phyloP scores from a whole-genome alignment of 2,888 invertebrate genomes.

The Pandemis corylana region DNA sequence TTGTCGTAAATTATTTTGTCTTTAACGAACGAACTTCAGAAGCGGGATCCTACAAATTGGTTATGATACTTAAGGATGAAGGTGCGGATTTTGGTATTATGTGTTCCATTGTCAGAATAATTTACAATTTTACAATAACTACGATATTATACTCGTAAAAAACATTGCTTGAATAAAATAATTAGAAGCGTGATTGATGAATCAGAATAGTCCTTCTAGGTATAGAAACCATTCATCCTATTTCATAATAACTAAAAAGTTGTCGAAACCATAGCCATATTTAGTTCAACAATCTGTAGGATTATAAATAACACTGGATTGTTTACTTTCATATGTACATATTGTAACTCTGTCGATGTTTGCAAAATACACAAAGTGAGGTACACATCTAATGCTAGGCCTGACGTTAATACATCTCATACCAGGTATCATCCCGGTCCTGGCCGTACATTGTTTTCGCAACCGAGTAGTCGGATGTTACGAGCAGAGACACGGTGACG shows the following conservation, averaged over 20 bases:
- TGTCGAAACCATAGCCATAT: too few species aligned
- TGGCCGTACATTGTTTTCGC: constrained; percentile 1
- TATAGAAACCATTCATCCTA: too few species aligned
- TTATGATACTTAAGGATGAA: neutral
- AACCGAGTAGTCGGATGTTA: constrained; percentile 1
- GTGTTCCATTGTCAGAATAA: neutral
- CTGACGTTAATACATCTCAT: neutral
- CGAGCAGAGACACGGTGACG: constrained; percentile 10
- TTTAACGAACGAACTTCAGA: neutral
- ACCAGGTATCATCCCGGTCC: constrained; percentile 2
- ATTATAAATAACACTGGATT: too few species aligned
- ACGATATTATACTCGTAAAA: too few species aligned
- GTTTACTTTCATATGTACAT: too few species aligned
- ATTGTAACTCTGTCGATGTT: too few species aligned
- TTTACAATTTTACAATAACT: neutral
- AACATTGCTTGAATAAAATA: too few species aligned
- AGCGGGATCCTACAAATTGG: neutral
- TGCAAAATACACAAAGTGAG: too few species aligned
- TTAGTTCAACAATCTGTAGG: too few species aligned
- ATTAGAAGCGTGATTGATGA: too few species aligned
- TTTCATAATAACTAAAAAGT: too few species aligned
- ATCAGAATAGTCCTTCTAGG: too few species aligned
- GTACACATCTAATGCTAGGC: neutral
- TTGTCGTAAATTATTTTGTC: neutral
- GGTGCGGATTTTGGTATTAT: neutral